Conservation (phyloP, 2,113 vertebrate genomes). For the Austrofundulus limnaeus region DNA sequence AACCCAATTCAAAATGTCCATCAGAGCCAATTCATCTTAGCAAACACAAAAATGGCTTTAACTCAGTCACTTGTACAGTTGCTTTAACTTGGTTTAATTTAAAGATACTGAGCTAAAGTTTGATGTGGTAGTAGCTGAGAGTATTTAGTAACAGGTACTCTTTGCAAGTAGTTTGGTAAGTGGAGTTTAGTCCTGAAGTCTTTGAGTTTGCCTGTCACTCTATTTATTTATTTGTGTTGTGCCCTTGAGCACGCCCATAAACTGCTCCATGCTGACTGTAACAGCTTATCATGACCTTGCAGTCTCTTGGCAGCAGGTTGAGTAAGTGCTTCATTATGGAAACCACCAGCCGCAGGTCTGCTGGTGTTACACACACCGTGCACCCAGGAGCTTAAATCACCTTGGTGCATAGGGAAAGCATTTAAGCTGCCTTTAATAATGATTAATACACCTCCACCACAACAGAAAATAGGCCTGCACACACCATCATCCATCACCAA, state of each 20-base stretch:
- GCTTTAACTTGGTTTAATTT: too few relatives aligned
- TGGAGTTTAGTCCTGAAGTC: background rate
- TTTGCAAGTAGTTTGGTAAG: background rate
- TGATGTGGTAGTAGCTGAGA: too few relatives aligned
- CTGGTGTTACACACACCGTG: constrained; percentile 48
- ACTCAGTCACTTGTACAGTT: too few relatives aligned
- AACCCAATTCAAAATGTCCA: too few relatives aligned
- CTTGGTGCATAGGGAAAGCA: constrained; percentile 54
- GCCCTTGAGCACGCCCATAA: constrained; percentile 45
- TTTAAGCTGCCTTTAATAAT: constrained; percentile 69
- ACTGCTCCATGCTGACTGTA: constrained; percentile 28
- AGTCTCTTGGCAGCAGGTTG: constrained; percentile 54
- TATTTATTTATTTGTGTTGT: constrained; percentile 34
- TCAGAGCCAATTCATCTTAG: too few relatives aligned
- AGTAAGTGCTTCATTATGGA: constrained; percentile 67
- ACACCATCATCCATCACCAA: constrained; percentile 62
- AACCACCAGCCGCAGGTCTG: constrained; percentile 49
- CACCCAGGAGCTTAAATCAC: constrained; percentile 66
- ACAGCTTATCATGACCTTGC: constrained; percentile 55
- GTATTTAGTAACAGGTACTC: too few relatives aligned
- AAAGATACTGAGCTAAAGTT: too few relatives aligned
- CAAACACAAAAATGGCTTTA: too few relatives aligned
- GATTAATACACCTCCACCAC: constrained; percentile 65
- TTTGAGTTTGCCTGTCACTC: constrained; percentile 3
- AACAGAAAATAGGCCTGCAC: constrained; percentile 53